Conservation (phyloP, 2,113 vertebrate genomes). For the Anolis sagrei region DNA sequence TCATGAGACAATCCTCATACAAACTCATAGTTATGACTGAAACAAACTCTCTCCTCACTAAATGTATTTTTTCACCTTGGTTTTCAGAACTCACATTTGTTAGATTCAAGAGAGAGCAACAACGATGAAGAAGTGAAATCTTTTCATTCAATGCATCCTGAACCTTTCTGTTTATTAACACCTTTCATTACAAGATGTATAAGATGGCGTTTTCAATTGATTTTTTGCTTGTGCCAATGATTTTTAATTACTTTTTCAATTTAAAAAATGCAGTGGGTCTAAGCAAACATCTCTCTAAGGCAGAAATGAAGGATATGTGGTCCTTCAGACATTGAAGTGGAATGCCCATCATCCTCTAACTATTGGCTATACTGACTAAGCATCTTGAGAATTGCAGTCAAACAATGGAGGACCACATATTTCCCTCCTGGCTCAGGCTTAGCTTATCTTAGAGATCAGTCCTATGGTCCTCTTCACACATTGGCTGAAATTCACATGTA, state of each 20-base stretch:
- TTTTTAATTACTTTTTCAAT: background rate
- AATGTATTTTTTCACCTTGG: background rate
- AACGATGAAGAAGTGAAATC: background rate
- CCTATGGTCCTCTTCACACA: no score
- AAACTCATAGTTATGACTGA: background rate
- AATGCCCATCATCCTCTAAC: no score
- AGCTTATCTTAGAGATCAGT: no score
- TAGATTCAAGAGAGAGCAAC: background rate
- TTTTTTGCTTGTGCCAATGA: background rate
- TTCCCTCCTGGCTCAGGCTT: no score
- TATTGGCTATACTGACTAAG: no score
- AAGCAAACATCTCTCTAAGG: background rate
- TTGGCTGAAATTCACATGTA: no score
- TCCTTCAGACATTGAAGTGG: no score
- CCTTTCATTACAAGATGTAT: background rate
- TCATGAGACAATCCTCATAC: no score
- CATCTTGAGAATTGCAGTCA: no score
- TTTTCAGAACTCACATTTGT: background rate
- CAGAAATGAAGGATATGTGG: no score
- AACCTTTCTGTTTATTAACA: background rate
- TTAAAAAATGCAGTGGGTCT: background rate
- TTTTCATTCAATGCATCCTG: background rate
- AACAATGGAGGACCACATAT: no score
- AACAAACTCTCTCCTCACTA: background rate
- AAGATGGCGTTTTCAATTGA: background rate